Percentiles rank a stretch among this genome's conserved stretches.
Conservation (phyloP, 2,888 invertebrate species). For the Lobophora halterata region DNA sequence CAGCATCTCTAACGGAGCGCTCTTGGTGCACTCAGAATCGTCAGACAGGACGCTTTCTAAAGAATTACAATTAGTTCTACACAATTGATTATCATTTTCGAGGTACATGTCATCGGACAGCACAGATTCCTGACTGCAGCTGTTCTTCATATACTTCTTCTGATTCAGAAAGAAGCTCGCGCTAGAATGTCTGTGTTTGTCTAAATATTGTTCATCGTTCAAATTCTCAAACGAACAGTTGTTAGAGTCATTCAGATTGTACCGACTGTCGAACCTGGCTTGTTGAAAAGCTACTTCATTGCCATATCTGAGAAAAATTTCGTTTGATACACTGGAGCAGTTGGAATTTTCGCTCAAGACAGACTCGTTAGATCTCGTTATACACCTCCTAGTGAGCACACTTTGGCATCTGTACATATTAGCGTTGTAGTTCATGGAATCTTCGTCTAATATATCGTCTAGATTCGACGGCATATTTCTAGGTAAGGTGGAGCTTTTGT, state of each 20-base stretch:
- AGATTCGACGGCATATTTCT: conserved; percentile 77
- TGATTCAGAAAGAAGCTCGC: conserved; percentile 91
- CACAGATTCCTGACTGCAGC: conserved; percentile 88
- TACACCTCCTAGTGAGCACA: conserved; percentile 76
- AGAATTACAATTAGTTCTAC: conserved; percentile 86
- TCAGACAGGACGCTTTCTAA: conserved; percentile 91
- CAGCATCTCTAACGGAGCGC: conserved; percentile 87
- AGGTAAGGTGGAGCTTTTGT: conserved; percentile 73
- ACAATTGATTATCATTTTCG: conserved; percentile 80
- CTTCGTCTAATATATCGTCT: conserved; percentile 77
- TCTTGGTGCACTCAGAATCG: conserved; percentile 88
- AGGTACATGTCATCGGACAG: conserved; percentile 85
- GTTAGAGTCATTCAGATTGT: conserved; percentile 72
- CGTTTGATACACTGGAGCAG: conserved; percentile 75
- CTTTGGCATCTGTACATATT: conserved; percentile 74
- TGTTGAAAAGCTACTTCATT: conserved; percentile 75
- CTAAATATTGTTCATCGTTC: conserved; percentile 68
- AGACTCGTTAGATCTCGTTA: conserved; percentile 81
- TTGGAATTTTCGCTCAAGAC: conserved; percentile 76
- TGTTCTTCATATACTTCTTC: conserved; percentile 81
- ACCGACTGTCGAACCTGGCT: conserved; percentile 70
- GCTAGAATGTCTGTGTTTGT: conserved; percentile 84
- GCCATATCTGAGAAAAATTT: conserved; percentile 74
- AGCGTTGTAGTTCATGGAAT: conserved; percentile 59
- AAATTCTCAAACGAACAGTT: conserved; percentile 74